Conservation (phyloP, 2,888 invertebrate genomes). For the Noctua janthe region DNA sequence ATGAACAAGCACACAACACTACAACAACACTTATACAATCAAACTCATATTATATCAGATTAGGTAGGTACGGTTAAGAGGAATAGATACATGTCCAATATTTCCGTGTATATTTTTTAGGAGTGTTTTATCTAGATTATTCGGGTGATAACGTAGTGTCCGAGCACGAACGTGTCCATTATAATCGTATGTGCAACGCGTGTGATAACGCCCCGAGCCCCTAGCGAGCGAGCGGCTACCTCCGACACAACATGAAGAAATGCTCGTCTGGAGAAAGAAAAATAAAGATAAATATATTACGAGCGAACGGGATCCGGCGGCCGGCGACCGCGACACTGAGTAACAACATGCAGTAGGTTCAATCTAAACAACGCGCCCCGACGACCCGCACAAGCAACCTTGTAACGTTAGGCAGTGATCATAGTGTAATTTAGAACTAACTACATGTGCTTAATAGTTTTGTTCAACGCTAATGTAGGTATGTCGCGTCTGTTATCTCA, state of each 20-base stretch:
- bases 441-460: neutral
- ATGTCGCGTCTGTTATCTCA: neutral
- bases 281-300: slow-evolving; percentile 38
- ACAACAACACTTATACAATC: neutral
- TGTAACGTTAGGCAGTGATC: too few relatives aligned
- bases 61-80: neutral
- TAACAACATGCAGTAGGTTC: slow-evolving; percentile 11
- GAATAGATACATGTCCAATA: slow-evolving; percentile 19
- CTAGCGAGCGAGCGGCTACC: neutral
- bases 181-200: neutral
- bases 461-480: neutral
- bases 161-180: neutral
- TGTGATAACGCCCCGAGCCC: neutral
- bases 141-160: neutral
- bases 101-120: slow-evolving; percentile 5
- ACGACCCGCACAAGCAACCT: neutral
- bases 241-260: slow-evolving; percentile 1
- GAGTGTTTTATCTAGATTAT: slow-evolving; percentile 31
- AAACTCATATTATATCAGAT: neutral
- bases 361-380: neutral
- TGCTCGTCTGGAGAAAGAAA: slow-evolving; percentile 17
- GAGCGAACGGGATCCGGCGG: slow-evolving; percentile 35
- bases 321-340: slow-evolving; percentile 17
- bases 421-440: neutral
- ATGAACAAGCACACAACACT: too few relatives aligned